Evolutionary conservation across 2,113 vertebrate genomes (phyloP).

Genomic region (Hemicordylus capensis): DNA sequence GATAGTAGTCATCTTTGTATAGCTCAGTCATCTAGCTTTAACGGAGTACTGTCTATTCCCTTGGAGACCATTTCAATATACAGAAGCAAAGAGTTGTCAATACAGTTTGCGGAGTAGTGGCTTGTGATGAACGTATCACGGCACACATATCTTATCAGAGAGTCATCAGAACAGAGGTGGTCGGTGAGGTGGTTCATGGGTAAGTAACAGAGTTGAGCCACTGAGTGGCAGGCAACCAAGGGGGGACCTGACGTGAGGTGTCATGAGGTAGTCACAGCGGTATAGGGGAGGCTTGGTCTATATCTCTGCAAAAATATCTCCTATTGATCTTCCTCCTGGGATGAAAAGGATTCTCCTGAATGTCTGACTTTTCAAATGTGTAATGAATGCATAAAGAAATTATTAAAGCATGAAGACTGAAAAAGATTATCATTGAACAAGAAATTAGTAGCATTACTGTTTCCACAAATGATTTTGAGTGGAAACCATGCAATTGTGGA

Average conservation of each 20-base stretch:
- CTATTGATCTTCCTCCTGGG: neutral
- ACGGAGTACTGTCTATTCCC: neutral
- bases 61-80: neutral
- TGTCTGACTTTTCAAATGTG: too few species aligned
- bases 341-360: too few species aligned
- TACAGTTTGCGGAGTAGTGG: neutral
- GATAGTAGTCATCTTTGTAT: neutral
- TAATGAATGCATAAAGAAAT: too few species aligned
- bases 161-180: neutral
- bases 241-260: too few species aligned
- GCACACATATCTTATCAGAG: neutral
- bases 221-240: neutral
- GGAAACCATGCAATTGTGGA: too few species aligned
- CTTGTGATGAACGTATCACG: neutral
- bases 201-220: neutral
- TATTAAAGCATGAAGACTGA: too few species aligned
- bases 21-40: neutral
- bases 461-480: too few species aligned
- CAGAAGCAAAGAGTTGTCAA: neutral
- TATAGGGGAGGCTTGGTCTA: neutral
- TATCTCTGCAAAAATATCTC: neutral
- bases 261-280: neutral
- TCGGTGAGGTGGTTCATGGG: neutral
- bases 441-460: too few species aligned
- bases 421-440: too few species aligned